Percentiles rank a stretch among this genome's conserved stretches.
phyloP scores from a whole-genome alignment of 2,888 invertebrate genomes.

The Xanthorhoe spadicearia region DNA sequence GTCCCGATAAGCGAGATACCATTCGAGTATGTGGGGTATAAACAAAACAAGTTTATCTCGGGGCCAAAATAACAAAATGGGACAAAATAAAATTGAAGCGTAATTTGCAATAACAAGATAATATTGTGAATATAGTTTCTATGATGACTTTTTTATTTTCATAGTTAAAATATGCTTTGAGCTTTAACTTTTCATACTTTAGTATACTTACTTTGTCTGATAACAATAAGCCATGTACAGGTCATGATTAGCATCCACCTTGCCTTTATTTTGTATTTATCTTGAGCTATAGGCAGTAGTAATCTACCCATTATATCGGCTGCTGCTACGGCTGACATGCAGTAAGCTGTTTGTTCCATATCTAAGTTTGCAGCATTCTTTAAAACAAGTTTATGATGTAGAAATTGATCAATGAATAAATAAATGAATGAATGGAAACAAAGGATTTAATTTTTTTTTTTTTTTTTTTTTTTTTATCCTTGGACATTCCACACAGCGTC shows the following conservation, averaged over 20 bases:
- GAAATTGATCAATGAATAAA: too few relatives aligned
- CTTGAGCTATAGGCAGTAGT: slow-evolving; percentile 86
- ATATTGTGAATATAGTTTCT: background rate
- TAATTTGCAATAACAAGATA: slow-evolving; percentile 19
- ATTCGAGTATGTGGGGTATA: slow-evolving; percentile 22
- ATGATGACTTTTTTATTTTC: background rate
- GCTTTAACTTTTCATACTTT: too few relatives aligned
- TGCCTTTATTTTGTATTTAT: slow-evolving; percentile 85
- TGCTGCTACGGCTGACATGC: slow-evolving; percentile 89
- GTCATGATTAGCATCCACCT: slow-evolving; percentile 87
- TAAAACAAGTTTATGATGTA: slow-evolving; percentile 44
- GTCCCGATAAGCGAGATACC: slow-evolving; percentile 19
- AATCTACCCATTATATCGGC: slow-evolving; percentile 88
- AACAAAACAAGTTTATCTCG: slow-evolving; percentile 20
- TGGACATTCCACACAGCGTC: too few relatives aligned
- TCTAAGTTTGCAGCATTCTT: slow-evolving; percentile 72
- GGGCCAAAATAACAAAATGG: slow-evolving; percentile 23
- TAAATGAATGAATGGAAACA: too few relatives aligned
- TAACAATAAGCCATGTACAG: slow-evolving; percentile 82
- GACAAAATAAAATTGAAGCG: slow-evolving; percentile 20
- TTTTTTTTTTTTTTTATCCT: too few relatives aligned
- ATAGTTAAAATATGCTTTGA: background rate
- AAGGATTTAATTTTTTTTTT: too few relatives aligned
- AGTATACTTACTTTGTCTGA: slow-evolving; percentile 82
- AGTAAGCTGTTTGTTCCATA: slow-evolving; percentile 85